Evolutionary conservation across 2,113 vertebrate genomes (phyloP).

Genomic region (Melanocharis versteri): DNA sequence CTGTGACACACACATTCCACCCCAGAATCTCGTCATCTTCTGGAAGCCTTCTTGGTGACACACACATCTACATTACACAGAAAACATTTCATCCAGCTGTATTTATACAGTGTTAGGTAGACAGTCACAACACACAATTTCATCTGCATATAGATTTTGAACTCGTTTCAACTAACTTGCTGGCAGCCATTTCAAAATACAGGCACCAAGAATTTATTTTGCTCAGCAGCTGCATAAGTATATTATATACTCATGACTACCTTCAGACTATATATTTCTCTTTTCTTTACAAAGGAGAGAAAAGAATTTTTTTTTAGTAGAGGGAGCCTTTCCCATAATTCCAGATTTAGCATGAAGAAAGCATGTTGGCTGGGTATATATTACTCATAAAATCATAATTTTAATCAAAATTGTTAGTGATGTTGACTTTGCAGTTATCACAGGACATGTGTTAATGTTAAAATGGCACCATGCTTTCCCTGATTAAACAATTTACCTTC

Average conservation of each 20-base stretch:
- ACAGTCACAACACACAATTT: not conserved
- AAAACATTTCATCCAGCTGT: not conserved
- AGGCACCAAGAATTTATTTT: not conserved
- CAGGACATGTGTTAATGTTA: conserved; percentile 34
- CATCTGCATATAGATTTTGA: not conserved
- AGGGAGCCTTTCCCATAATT: not conserved
- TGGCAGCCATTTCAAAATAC: not conserved
- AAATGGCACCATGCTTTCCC: conserved; percentile 5
- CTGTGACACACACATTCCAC: not conserved
- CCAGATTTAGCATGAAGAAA: not conserved
- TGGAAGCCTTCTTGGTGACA: not conserved
- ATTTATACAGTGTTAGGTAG: not conserved
- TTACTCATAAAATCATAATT: not conserved
- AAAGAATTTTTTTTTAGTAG: not conserved
- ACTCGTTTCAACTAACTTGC: not conserved
- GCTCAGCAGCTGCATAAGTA: not conserved
- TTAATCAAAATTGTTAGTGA: not conserved
- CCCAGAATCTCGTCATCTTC: not conserved
- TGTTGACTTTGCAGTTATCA: conserved; percentile 19
- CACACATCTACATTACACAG: not conserved
- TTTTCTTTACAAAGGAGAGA: not conserved
- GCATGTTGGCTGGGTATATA: not conserved
- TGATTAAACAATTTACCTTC: conserved; percentile 36
- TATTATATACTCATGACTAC: not conserved
- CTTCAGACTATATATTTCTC: not conserved